Evolutionary conservation across 2,888 invertebrate genomes (phyloP), one percentile per base, ranked within the genome.

Genomic region (Pandemis corylana): DNA sequence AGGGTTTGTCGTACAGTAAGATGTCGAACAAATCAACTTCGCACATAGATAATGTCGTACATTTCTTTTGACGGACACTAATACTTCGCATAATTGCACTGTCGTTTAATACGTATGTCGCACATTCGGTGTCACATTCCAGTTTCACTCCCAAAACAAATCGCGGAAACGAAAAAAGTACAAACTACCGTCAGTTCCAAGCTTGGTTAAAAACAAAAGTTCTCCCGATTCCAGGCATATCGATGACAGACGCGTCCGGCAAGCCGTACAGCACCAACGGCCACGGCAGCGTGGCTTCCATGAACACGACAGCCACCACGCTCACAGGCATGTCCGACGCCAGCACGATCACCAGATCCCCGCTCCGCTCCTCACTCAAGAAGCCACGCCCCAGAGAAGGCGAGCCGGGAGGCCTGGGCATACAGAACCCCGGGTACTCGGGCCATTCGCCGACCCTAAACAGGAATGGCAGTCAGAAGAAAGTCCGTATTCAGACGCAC

Each of bases 401-500:
- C 0, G 91, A 90, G 59, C 92, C 92, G 0, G 90, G 87, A 0
- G 96, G 96, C 20, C 90, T 97, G 75, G 98, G 98, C 10, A 98
- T 98, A 76, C 98, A 97, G 82, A 98, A 98, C 94, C 98, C 98
- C 0, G 96, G 96, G 0, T 97, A 97, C 82, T 97, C 97, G 0
- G 97, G 97, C 2, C 97, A 97, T 79, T 98, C 98, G 15, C 98
- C 98, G 0, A 96, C 97, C 0, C 95, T 98, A 76, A 96, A 97
- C 68, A 95, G 98, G 72, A 98, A 98, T 82, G 98, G 97, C 0
- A 98, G 98, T 84, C 97, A 97, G 85, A 98, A 98, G 89, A 98
- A 98, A 93, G 98, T 98, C 76, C 95, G 98, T 77, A 98, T 98
- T 89, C 98, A 98, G 87, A 98, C 98, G 53, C 98, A 98, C 87